phyloP scores from a whole-genome alignment of 1,140 invertebrate genomes.

The Papilio aristodemus region DNA sequence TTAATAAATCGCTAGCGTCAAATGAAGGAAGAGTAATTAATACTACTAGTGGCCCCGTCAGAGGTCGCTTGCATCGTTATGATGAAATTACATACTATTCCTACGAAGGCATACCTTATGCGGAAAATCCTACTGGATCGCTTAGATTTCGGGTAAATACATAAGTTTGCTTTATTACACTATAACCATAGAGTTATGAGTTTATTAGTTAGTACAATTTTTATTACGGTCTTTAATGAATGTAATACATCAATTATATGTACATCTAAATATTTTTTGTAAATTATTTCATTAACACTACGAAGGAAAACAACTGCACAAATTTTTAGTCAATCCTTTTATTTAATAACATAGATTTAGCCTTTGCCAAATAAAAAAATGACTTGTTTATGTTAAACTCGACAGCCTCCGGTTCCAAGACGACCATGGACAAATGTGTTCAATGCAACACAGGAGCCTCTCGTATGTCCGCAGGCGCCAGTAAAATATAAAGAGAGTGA shows the following conservation, averaged over 20 bases:
- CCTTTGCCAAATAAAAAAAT: no score
- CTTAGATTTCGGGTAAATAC: conserved; percentile 24
- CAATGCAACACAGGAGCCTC: conserved; percentile 37
- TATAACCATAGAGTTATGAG: no score
- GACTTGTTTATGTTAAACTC: conserved; percentile 30
- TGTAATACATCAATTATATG: no score
- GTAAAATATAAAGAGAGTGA: conserved; percentile 25
- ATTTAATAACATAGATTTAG: no score
- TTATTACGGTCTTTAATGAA: no score
- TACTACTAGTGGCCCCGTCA: conserved; percentile 38
- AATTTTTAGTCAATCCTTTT: no score
- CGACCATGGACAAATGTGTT: conserved; percentile 39
- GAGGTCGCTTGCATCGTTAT: conserved; percentile 36
- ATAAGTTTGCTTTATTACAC: no score
- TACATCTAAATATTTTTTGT: no score
- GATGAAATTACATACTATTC: conserved; percentile 39
- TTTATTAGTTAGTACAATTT: no score
- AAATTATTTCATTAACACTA: no score
- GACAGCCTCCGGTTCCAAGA: conserved; percentile 40
- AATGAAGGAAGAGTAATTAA: conserved; percentile 24
- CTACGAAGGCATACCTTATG: conserved; percentile 46
- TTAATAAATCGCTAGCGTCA: not conserved
- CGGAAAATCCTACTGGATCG: conserved; percentile 39
- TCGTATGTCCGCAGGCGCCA: conserved; percentile 38
- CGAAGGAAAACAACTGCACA: no score